Percentiles rank a stretch among this genome's conserved stretches.
These are phyloP conservation scores for Epizoanthus illoricatus DNA, from an alignment of 92 coral and sea anemone species.

Conservation along the genomic window DNA sequence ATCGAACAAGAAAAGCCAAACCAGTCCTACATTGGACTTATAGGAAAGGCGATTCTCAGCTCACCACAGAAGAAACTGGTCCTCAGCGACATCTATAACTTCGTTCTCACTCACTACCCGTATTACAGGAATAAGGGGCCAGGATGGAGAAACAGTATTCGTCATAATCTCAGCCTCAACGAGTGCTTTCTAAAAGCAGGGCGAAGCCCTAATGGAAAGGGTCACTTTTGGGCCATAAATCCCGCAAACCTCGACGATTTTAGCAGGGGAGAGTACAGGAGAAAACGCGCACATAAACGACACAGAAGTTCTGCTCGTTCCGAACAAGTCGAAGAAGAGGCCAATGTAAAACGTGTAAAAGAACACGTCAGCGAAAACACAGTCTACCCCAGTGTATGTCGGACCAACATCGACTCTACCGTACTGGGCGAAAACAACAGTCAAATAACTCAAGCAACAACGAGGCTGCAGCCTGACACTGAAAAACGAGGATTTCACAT, in stretches of 20 bases:
- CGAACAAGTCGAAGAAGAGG: conserved; percentile 11
- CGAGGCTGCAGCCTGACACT: not conserved
- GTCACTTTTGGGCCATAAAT: conserved; percentile 60
- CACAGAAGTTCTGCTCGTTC: conserved; percentile 27
- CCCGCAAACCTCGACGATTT: conserved; percentile 61
- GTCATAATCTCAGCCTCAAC: conserved; percentile 56
- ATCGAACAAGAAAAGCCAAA: conserved; percentile 54
- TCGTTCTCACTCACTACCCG: conserved; percentile 57
- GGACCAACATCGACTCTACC: not conserved
- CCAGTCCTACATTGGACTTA: conserved; percentile 60
- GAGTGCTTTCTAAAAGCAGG: conserved; percentile 62
- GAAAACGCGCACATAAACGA: conserved; percentile 54
- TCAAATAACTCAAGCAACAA: not conserved
- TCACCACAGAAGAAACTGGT: conserved; percentile 56
- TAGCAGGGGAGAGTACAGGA: conserved; percentile 55
- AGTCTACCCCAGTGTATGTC: not conserved
- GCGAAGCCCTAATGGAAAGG: conserved; percentile 62
- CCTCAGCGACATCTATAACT: conserved; percentile 57
- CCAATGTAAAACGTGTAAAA: not conserved
- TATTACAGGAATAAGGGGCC: conserved; percentile 64
- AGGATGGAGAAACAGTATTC: conserved; percentile 60
- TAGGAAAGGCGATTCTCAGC: conserved; percentile 61
- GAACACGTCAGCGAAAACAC: not conserved
- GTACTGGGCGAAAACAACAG: not conserved
- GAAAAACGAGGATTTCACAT: conserved; percentile 33